Conservation (phyloP, 2,113 vertebrate genomes). For the Indicator indicator region DNA sequence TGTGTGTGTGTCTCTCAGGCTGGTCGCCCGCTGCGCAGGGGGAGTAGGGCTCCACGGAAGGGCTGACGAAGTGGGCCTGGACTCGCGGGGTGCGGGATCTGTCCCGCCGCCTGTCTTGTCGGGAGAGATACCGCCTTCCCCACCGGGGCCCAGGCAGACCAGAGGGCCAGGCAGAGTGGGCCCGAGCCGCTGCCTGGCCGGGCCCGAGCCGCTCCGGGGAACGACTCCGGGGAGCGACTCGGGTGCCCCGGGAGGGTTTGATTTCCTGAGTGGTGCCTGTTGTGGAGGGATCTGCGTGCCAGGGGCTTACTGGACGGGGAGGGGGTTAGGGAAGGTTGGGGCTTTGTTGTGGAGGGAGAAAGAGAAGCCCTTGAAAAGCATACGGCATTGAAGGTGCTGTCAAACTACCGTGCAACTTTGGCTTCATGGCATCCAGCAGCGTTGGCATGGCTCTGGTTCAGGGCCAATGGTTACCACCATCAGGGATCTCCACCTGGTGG, state of each 20-base stretch:
- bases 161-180: not conserved
- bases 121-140: not conserved
- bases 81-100: not conserved
- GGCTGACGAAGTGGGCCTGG: not conserved
- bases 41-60: not conserved
- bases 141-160: not conserved
- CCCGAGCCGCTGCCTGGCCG: not conserved
- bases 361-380: not conserved
- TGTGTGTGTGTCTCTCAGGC: not conserved
- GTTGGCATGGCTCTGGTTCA: not conserved
- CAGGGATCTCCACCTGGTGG: constrained; percentile 45
- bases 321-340: not conserved
- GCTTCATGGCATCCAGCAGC: not conserved
- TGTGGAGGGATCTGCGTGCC: no score
- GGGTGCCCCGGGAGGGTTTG: not conserved
- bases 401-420: constrained; percentile 22
- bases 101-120: not conserved
- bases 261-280: not conserved
- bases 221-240: no score
- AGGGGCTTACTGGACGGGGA: fast-evolving
- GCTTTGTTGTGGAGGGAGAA: not conserved
- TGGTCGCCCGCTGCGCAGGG: not conserved
- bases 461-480: not conserved
- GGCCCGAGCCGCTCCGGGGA: no score
- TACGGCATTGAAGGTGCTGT: not conserved